These are phyloP conservation scores for Poeciliopsis infans DNA, from an alignment of 2,797 vertebrate species.

Conservation along the genomic window DNA sequence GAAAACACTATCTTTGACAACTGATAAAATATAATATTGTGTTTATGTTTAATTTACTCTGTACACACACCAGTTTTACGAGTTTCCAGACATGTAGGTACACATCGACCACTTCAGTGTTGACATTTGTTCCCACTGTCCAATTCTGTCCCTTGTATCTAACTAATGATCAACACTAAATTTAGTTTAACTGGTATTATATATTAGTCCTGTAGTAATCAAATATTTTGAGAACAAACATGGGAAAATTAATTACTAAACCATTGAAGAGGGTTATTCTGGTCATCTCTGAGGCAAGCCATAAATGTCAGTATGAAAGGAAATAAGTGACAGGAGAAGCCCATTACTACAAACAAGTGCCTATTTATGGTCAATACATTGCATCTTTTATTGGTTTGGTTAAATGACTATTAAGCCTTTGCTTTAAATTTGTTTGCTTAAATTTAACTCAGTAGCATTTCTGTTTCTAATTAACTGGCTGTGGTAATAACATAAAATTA, in stretches of 20 bases:
- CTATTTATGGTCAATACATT: neutral
- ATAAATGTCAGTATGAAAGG: neutral
- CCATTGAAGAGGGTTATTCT: neutral
- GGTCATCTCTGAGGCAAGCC: neutral
- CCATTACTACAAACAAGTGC: neutral
- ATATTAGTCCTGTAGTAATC: neutral
- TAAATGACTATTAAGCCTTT: neutral
- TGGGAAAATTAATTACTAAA: neutral
- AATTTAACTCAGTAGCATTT: neutral
- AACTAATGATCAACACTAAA: neutral
- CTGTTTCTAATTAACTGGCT: neutral
- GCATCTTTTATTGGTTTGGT: neutral
- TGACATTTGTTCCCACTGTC: slow-evolving; percentile 1
- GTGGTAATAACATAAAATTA: neutral
- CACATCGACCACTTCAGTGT: neutral
- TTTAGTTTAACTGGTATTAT: neutral
- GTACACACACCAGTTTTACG: neutral
- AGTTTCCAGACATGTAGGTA: neutral
- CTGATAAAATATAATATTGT: no score
- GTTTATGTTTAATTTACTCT: neutral
- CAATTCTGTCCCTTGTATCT: neutral
- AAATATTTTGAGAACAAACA: slow-evolving; percentile 3
- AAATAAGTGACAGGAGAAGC: slow-evolving; percentile 1
- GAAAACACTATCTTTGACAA: neutral
- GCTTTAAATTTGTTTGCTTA: neutral